phyloP scores from a whole-genome alignment of 37 sponge, comb jelly and placozoan species.

The Theonella swinhoei region DNA sequence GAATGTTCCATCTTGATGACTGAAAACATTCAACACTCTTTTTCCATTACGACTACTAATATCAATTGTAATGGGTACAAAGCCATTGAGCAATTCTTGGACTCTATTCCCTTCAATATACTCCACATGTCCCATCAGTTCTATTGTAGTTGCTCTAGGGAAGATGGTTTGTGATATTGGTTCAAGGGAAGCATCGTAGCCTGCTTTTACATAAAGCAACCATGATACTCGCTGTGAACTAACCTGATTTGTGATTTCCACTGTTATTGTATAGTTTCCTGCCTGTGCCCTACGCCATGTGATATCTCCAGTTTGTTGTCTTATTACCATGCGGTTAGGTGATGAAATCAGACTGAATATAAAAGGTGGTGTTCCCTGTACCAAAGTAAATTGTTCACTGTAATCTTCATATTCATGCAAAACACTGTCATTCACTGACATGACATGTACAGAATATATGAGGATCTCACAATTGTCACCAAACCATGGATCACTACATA shows the following conservation, averaged over 20 bases:
- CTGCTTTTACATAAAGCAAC: conserved; percentile 10
- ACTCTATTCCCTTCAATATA: conserved; percentile 8
- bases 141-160: conserved; percentile 4
- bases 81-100: neutral
- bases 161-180: conserved; percentile 2
- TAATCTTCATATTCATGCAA: conserved; percentile 19
- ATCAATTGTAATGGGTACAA: conserved; percentile 41
- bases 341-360: conserved; percentile 18
- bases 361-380: conserved; percentile 33
- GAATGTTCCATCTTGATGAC: conserved; percentile 13
- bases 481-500: conserved; percentile 40
- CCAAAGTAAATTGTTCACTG: neutral
- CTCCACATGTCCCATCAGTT: conserved; percentile 11
- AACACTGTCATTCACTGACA: conserved; percentile 9
- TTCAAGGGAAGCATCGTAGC: conserved; percentile 20
- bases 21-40: conserved; percentile 12
- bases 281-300: conserved; percentile 21
- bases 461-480: conserved; percentile 18
- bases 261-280: conserved; percentile 18
- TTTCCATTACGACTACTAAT: neutral
- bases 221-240: neutral
- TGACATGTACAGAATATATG: conserved; percentile 16
- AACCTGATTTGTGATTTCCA: conserved; percentile 20
- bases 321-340: conserved; percentile 10
- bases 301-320: neutral